phyloP scores from a whole-genome alignment of 2,797 vertebrate genomes.

The Serranus cabrilla region DNA sequence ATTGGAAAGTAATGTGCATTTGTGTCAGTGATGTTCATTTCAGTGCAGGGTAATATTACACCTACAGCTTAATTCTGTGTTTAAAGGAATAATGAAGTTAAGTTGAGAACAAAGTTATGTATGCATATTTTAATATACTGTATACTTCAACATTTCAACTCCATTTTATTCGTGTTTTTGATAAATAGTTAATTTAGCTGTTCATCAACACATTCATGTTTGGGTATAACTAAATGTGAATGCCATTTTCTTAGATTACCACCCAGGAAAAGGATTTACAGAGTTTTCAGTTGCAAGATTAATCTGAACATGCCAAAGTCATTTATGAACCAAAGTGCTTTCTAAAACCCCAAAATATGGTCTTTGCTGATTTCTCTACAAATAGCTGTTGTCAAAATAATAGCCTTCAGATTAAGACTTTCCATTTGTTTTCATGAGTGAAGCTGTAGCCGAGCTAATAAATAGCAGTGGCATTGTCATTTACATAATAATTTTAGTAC shows the following conservation, averaged over 20 bases:
- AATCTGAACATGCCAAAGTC: conserved; percentile 60
- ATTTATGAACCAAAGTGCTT: conserved; percentile 54
- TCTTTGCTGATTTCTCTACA: conserved; percentile 55
- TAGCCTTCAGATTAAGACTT: conserved; percentile 58
- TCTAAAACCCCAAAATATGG: conserved; percentile 52
- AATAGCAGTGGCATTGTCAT: conserved; percentile 50
- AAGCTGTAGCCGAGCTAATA: conserved; percentile 51
- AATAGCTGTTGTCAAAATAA: conserved; percentile 69
- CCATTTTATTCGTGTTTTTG: conserved; percentile 4
- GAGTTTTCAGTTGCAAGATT: conserved; percentile 53
- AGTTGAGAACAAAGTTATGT: background rate
- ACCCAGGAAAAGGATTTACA: conserved; percentile 46
- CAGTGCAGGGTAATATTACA: conserved; percentile 21
- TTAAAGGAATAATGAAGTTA: conserved; percentile 20
- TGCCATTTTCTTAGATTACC: conserved; percentile 24
- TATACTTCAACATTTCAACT: conserved; percentile 16
- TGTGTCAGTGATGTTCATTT: conserved; percentile 43
- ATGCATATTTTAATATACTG: background rate
- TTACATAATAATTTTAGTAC: conserved; percentile 38
- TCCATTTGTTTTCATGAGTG: conserved; percentile 60
- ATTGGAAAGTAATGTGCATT: conserved; percentile 69
- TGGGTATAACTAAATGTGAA: conserved; percentile 14
- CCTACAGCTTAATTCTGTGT: conserved; percentile 24
- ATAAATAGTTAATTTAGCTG: conserved; percentile 26
- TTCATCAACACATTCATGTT: conserved; percentile 24